Evolutionary conservation across 1,140 invertebrate species (phyloP), one percentile per base, ranked within the genome.

Genomic region (Drosophila lacertosa): DNA sequence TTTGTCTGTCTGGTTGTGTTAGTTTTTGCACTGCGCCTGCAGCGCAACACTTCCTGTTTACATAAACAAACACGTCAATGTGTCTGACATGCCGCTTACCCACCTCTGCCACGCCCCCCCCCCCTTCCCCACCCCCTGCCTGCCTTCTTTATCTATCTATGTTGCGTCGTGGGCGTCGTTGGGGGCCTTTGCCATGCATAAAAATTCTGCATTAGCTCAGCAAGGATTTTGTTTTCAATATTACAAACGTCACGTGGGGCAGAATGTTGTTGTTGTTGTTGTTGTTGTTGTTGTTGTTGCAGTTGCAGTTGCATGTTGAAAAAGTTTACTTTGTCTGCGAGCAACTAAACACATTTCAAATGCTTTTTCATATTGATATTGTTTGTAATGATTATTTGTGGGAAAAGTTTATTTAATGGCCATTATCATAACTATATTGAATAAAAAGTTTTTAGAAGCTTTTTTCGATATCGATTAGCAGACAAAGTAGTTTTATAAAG

Each of bases 1-100:
- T 29, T n/a, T 18, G 37, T 7, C 68, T 73, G 47, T 55, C 45
- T 68, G 24, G 48, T 16, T 51, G 44, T 68, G 55, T 67, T 59
- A 10, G 37, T 67, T 67, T 67, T 53, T 67, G 13, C 55, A 45
- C 37, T 59, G 32, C 35, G 81, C 81, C 77, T 64, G 73, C 74
- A 79, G 81, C 70, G 74, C 73, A 84, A 77, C 81, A 81, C 81
- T 84, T 84, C 81, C 81, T 86, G 81, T 84, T 84, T 86, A 71
- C 82, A 80, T 63, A 84, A 86, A 77, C 81, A 81, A 79, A 77
- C 76, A 86, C 81, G 72, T 77, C 72, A 79, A 82, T 82, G 78
- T 77, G 78, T 77, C 78, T 74, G 78, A 69, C 53, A 33, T 64
- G 69, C 60, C 62, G 54, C 60, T 53, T 51, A 50, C 22, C 45